Evolutionary conservation across 2,797 vertebrate genomes (phyloP).

Genomic region (Melanotaenia pygmaea): DNA sequence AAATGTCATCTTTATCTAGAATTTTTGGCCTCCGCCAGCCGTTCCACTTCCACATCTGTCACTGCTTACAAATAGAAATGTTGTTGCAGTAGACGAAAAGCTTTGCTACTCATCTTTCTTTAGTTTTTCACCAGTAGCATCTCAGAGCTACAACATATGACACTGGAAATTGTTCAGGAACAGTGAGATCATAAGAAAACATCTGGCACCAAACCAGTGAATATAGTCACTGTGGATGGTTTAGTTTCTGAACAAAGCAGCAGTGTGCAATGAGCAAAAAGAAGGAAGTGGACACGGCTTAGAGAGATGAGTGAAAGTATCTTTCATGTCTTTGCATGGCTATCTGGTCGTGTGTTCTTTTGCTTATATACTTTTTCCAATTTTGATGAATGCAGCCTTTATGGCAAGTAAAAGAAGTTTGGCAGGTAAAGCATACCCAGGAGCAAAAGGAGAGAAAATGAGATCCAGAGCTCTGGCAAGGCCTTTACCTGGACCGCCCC

Average conservation of each 20-base stretch:
- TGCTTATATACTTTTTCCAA: constrained; percentile 76
- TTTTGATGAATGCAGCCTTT: constrained; percentile 82
- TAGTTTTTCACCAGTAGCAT: constrained; percentile 18
- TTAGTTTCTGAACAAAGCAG: constrained; percentile 68
- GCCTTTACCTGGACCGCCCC: constrained; percentile 75
- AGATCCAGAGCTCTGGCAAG: constrained; percentile 83
- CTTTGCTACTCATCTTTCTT: constrained; percentile 3
- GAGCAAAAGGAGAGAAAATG: constrained; percentile 81
- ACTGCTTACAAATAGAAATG: constrained; percentile 63
- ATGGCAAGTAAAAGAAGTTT: constrained; percentile 75
- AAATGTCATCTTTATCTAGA: constrained; percentile 71
- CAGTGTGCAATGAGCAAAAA: constrained; percentile 55
- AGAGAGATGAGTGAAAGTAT: constrained; percentile 62
- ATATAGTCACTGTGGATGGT: constrained; percentile 60
- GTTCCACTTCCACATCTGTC: constrained; percentile 57
- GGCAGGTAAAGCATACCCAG: constrained; percentile 77
- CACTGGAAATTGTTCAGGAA: constrained; percentile 24
- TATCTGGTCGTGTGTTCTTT: constrained; percentile 64
- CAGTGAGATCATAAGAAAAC: constrained; percentile 16
- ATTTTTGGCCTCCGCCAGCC: constrained; percentile 49
- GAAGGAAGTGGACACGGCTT: constrained; percentile 34
- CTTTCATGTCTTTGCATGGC: constrained; percentile 56
- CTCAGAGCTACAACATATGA: background rate
- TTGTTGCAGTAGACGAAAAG: constrained; percentile 40
- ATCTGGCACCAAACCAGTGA: constrained; percentile 51